phyloP scores from a whole-genome alignment of 2,113 vertebrate species.

The Actenoides hombroni region DNA sequence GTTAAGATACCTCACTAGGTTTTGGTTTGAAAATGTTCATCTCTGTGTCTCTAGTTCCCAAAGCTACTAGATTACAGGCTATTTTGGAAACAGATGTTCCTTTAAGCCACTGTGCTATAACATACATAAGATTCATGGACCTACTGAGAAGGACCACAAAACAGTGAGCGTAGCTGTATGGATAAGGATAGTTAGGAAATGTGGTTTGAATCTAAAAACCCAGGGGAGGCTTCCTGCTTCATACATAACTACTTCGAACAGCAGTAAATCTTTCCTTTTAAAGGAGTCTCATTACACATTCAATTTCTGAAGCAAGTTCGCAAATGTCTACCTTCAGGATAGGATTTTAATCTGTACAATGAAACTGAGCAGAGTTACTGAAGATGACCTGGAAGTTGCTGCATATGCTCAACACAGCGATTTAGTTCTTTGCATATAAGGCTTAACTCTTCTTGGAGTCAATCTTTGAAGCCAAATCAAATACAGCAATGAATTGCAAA shows the following conservation, averaged over 20 bases:
- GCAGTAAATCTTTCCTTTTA: neutral
- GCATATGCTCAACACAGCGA: neutral
- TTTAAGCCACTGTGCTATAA: neutral
- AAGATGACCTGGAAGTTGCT: neutral
- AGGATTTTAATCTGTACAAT: neutral
- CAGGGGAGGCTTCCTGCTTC: neutral
- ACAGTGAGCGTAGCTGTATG: neutral
- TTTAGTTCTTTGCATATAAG: neutral
- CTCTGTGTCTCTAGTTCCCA: neutral
- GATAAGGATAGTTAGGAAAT: neutral
- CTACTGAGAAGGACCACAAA: neutral
- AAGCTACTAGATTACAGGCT: neutral
- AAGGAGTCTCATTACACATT: neutral
- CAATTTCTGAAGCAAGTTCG: neutral
- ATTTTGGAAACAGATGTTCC: neutral
- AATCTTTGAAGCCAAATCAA: neutral
- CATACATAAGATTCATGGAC: neutral
- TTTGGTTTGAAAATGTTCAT: neutral
- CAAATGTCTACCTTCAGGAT: neutral
- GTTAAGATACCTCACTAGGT: neutral
- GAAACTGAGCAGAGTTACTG: neutral
- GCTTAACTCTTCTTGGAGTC: neutral
- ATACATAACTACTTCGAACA: neutral
- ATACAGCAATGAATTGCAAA: neutral
- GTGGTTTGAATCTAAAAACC: slow-evolving; percentile 6